phyloP scores from a whole-genome alignment of 1,140 invertebrate genomes.

The Drosophila jambulina region DNA sequence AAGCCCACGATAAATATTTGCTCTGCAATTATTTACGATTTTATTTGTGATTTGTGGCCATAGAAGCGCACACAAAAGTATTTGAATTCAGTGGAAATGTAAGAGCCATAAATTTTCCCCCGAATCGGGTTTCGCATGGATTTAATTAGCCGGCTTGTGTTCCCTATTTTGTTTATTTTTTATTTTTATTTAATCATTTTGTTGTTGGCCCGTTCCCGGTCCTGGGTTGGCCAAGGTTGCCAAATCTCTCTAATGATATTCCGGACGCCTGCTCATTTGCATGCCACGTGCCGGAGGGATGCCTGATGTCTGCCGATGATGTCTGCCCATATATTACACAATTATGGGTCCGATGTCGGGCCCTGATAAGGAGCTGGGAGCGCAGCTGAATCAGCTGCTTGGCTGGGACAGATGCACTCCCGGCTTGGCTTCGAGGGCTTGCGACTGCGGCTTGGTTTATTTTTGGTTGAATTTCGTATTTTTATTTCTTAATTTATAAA shows the following conservation, averaged over 20 bases:
- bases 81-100: slow-evolving; percentile 69
- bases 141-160: slow-evolving; percentile 61
- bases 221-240: slow-evolving; percentile 26
- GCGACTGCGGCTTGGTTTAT: slow-evolving; percentile 19
- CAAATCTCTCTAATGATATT: slow-evolving; percentile 74
- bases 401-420: slow-evolving; percentile 38
- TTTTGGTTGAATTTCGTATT: slow-evolving; percentile 9
- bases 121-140: slow-evolving; percentile 64
- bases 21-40: slow-evolving; percentile 49
- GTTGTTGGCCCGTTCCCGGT: slow-evolving; percentile 19
- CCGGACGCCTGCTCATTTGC: slow-evolving; percentile 60
- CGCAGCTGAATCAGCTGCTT: slow-evolving; percentile 25
- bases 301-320: slow-evolving; percentile 41
- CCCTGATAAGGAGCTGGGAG: slow-evolving; percentile 50
- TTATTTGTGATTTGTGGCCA: slow-evolving; percentile 34
- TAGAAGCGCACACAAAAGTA: slow-evolving; percentile 38
- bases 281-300: slow-evolving; percentile 60
- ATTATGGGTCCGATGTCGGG: slow-evolving; percentile 60
- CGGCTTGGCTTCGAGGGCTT: background rate
- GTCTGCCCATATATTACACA: slow-evolving; percentile 54
- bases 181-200: slow-evolving; percentile 2
- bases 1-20: slow-evolving; percentile 57
- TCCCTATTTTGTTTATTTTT: background rate
- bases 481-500: slow-evolving; percentile 19
- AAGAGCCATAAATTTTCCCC: slow-evolving; percentile 68